A percentile compares a stretch with the other conserved stretches of the same genome.
Evolutionary conservation across 2,113 vertebrate genomes (phyloP).

Genomic region (Sceloporus undulatus): DNA sequence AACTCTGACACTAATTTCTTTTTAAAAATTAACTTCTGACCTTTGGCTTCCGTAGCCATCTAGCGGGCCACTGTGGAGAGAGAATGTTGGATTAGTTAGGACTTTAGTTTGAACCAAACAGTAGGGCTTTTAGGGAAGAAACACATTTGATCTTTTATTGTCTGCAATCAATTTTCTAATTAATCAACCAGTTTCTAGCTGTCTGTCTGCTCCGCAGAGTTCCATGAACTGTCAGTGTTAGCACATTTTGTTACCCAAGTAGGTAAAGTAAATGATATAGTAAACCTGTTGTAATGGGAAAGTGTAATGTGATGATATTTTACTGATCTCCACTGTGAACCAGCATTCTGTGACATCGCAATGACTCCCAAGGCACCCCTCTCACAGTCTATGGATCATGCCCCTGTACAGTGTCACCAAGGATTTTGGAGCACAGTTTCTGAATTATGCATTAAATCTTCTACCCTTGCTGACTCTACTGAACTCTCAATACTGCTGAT

Average conservation of each 20-base stretch:
- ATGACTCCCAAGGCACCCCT: neutral
- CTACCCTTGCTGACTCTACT: neutral
- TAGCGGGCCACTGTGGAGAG: no score
- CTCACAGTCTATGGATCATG: neutral
- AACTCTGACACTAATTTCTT: no score
- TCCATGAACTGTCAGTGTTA: neutral
- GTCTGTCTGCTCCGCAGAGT: neutral
- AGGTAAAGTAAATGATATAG: neutral
- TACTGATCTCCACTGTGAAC: neutral
- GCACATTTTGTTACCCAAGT: neutral
- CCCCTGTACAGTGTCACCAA: neutral
- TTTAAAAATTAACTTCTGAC: no score
- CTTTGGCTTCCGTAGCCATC: no score
- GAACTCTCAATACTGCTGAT: neutral
- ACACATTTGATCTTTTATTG: neutral
- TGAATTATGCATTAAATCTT: neutral
- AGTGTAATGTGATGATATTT: neutral
- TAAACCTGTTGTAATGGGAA: neutral
- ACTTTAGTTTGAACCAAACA: neutral
- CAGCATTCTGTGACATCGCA: neutral
- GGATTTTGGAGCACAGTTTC: neutral
- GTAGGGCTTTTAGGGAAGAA: neutral
- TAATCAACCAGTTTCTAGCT: neutral
- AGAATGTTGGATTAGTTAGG: no score
- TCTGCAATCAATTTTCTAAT: neutral